phyloP scores from a whole-genome alignment of 1,140 invertebrate genomes.

The Caenorhabditis tropicalis region DNA sequence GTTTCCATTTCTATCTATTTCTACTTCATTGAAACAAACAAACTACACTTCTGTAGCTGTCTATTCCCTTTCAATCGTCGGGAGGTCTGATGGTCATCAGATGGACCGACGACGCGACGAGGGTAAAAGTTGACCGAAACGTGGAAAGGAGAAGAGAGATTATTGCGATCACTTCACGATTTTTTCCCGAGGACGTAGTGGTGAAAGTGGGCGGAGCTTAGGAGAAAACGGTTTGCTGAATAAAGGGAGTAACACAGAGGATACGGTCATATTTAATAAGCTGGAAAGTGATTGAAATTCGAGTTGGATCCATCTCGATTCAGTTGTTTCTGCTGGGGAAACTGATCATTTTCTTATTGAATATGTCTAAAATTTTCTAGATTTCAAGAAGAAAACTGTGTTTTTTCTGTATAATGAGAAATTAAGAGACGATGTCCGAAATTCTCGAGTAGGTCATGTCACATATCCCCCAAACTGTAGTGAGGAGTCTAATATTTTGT shows the following conservation, averaged over 20 bases:
- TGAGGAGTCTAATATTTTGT: too few relatives aligned
- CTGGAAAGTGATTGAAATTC: not conserved
- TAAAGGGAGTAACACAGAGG: not conserved
- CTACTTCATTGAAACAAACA: not conserved
- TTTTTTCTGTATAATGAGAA: too few relatives aligned
- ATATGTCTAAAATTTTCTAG: too few relatives aligned
- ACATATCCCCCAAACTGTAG: too few relatives aligned
- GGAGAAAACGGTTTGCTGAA: not conserved
- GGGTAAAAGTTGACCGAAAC: constrained; percentile 40
- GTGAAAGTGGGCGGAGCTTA: not conserved
- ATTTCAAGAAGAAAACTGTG: too few relatives aligned
- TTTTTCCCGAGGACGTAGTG: constrained; percentile 14
- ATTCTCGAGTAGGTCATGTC: too few relatives aligned
- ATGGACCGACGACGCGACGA: constrained; percentile 24
- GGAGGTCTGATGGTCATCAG: constrained; percentile 10
- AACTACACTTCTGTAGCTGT: not conserved
- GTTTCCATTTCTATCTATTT: not conserved
- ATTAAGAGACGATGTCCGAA: too few relatives aligned
- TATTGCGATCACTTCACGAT: constrained; percentile 19
- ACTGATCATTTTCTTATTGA: too few relatives aligned
- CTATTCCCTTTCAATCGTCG: not conserved
- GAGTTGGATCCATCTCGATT: too few relatives aligned
- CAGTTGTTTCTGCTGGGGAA: too few relatives aligned
- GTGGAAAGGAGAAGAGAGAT: not conserved
- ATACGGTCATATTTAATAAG: constrained; percentile 13